Evolutionary conservation across 2,113 vertebrate species (phyloP).

Genomic region (Gallinago jamesoni): DNA sequence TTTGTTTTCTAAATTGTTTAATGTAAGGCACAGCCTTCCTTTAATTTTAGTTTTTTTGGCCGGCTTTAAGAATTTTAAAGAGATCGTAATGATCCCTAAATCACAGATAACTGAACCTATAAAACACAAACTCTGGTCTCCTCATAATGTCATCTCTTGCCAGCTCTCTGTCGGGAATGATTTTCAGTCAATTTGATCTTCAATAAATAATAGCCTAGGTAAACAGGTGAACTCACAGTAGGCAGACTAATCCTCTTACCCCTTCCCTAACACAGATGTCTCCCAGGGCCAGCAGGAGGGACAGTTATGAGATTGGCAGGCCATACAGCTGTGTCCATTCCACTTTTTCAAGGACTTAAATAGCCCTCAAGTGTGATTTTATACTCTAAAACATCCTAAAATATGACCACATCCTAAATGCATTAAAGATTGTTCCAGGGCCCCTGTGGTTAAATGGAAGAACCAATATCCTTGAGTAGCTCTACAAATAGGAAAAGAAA

Average conservation of each 20-base stretch:
- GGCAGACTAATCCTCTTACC: conserved; percentile 36
- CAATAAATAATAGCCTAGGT: conserved; percentile 61
- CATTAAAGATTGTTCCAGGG: conserved; percentile 61
- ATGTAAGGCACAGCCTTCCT: conserved; percentile 22
- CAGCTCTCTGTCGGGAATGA: conserved; percentile 41
- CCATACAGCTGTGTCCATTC: background rate
- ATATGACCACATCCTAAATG: conserved; percentile 64
- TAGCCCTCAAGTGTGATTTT: conserved; percentile 56
- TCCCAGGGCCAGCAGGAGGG: conserved; percentile 3
- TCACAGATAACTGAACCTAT: conserved; percentile 38
- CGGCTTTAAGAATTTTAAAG: conserved; percentile 38
- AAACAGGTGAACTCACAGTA: conserved; percentile 67
- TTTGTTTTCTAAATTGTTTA: conserved; percentile 22
- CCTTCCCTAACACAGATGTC: background rate
- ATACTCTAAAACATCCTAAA: conserved; percentile 54
- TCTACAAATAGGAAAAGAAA: conserved; percentile 50
- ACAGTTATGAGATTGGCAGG: conserved; percentile 18
- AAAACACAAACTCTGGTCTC: conserved; percentile 4
- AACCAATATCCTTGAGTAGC: conserved; percentile 54
- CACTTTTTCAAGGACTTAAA: conserved; percentile 29
- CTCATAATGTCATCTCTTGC: conserved; percentile 33
- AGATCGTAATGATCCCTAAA: conserved; percentile 46
- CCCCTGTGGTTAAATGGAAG: conserved; percentile 48
- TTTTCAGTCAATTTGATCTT: conserved; percentile 61
- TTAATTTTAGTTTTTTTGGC: conserved; percentile 55